phyloP scores from a whole-genome alignment of 2,113 vertebrate species.

The Macroglossus sobrinus region DNA sequence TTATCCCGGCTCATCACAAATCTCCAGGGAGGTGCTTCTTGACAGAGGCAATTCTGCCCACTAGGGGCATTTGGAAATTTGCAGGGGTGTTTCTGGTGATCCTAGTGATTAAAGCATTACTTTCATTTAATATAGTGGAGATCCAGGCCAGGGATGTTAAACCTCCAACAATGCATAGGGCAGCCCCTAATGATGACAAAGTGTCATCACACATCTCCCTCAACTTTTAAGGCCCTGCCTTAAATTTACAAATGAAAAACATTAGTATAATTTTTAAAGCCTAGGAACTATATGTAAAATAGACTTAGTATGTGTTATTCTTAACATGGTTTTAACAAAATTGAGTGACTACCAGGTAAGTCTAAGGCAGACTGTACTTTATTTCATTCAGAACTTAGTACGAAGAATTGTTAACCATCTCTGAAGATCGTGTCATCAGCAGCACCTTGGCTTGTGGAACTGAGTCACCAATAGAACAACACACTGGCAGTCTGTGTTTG shows the following conservation, averaged over 20 bases:
- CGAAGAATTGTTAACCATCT: not conserved
- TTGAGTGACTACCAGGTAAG: not conserved
- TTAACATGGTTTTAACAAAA: not conserved
- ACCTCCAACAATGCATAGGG: not conserved
- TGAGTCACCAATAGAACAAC: not conserved
- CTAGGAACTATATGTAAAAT: too few relatives aligned
- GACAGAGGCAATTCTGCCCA: rapidly evolving
- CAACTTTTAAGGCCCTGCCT: not conserved
- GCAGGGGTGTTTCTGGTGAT: not conserved
- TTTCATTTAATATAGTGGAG: not conserved
- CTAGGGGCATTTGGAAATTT: not conserved
- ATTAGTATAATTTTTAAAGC: not conserved
- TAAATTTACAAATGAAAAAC: not conserved
- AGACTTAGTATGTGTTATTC: too few relatives aligned
- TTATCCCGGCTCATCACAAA: not conserved
- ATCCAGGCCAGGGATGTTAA: not conserved
- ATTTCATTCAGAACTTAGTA: not conserved
- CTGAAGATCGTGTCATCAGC: not conserved
- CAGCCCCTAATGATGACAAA: not conserved
- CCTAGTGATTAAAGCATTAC: not conserved
- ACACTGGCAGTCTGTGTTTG: not conserved
- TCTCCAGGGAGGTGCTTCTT: not conserved
- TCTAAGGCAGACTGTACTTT: not conserved
- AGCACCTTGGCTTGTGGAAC: not conserved
- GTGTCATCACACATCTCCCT: not conserved